Conservation (phyloP, 2,888 invertebrate species). For the Pheosia gnoma region DNA sequence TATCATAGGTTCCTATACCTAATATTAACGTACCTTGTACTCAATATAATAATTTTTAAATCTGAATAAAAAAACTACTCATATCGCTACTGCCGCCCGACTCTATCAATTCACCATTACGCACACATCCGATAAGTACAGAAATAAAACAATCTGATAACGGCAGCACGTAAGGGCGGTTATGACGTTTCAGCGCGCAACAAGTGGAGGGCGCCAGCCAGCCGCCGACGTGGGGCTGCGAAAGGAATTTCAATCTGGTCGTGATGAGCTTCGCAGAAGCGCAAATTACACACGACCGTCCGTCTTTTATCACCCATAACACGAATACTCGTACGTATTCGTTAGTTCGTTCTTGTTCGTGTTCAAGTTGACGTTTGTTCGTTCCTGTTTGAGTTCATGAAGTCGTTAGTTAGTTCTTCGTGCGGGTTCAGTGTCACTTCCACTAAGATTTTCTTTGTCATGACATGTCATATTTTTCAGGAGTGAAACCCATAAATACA, state of each 20-base stretch:
- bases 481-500: too few relatives aligned
- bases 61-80: too few relatives aligned
- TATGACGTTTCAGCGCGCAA: slow-evolving; percentile 76
- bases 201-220: slow-evolving; percentile 73
- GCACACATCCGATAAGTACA: slow-evolving; percentile 43
- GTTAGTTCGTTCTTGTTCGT: slow-evolving; percentile 16
- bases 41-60: too few relatives aligned
- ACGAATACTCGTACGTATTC: slow-evolving; percentile 35
- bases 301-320: slow-evolving; percentile 53
- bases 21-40: too few relatives aligned
- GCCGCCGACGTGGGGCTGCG: slow-evolving; percentile 64
- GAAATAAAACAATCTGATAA: slow-evolving; percentile 60
- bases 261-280: slow-evolving; percentile 73
- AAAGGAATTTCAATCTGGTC: slow-evolving; percentile 80
- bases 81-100: neutral
- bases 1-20: too few relatives aligned
- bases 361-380: slow-evolving; percentile 21
- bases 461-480: too few relatives aligned
- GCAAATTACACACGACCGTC: slow-evolving; percentile 72
- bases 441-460: too few relatives aligned
- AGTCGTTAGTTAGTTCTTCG: neutral
- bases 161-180: slow-evolving; percentile 70
- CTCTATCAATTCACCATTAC: neutral
- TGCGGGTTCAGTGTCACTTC: too few relatives aligned
- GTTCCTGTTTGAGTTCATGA: slow-evolving; percentile 33